Conservation (phyloP, 2,797 vertebrate species). For the Spheniscus humboldti region DNA sequence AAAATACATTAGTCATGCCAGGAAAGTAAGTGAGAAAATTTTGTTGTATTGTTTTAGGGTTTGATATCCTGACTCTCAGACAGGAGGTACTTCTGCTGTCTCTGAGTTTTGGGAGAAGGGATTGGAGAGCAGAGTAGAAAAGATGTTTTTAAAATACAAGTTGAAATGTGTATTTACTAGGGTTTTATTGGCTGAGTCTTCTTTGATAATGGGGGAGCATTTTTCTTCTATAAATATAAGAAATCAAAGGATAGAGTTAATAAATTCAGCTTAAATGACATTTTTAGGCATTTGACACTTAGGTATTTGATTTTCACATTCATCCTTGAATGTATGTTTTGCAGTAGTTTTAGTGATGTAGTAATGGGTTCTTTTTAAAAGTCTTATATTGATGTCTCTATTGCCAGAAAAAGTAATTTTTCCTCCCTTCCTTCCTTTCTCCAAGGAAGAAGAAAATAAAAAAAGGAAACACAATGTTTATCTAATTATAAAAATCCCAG, state of each 20-base stretch:
- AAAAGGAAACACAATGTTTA: neutral
- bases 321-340: neutral
- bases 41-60: neutral
- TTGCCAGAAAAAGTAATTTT: neutral
- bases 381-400: neutral
- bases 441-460: neutral
- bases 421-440: neutral
- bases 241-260: neutral
- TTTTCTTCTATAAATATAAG: neutral
- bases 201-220: neutral
- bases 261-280: neutral
- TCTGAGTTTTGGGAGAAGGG: neutral
- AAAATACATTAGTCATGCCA: neutral
- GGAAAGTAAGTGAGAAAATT: neutral
- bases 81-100: neutral
- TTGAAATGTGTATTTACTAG: neutral
- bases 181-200: neutral
- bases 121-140: neutral
- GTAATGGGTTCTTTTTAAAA: neutral
- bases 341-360: neutral
- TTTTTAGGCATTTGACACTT: neutral
- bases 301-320: neutral
- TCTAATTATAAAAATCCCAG: neutral
- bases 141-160: neutral
- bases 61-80: neutral